Base-by-base conservation (phyloP, 2,797 vertebrate species). In the Argentina silus region DNA sequence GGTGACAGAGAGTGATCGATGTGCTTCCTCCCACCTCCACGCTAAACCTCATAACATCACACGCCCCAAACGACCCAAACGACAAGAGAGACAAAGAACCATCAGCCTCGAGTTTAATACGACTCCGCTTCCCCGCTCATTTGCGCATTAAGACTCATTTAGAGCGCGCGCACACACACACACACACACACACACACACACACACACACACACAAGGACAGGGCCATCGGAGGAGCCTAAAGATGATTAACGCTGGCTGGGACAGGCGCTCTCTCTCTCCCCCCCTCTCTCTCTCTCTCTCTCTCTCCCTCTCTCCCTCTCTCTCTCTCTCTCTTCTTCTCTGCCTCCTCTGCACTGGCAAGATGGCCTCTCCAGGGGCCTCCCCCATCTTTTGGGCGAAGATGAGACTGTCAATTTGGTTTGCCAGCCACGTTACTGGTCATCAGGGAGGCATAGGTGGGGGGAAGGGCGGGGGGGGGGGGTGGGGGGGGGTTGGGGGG, bases 331-430 rank as follows among this genome's bases (percentile, higher is more conserved):
- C 47, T 44, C 71, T 55, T 93, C 91, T 7, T 43, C 61, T 63
- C 27, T 93, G 83, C 95, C 96, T 96, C 95, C 95, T 96, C 92
- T 95, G 94, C 95, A 94, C 93, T 95, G 94, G 95, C 94, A 85
- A 95, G 95, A 95, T 92, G 91, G 93, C 90, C 95, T 93, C 96
- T 96, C 95, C 64, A 74, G 95, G 96, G 96, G 80, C 88, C 88
- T 89, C 82, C 94, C 94, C 95, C 91, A 64, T 89, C 95, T 95
- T 95, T 95, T 95, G 95, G 96, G 96, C 94, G 94, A 95, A 96
- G 95, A 97, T 94, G 95, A 97, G 96, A 95, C 95, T 94, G 95
- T 96, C 95, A 96, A 95, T 97, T 97, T 96, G 95, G 95, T 96
- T 96, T 96, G 94, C 95, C 94, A 96, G 96, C 95, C 95, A 96